Percentiles rank a stretch among this genome's conserved stretches.
phyloP scores from a whole-genome alignment of 2,888 invertebrate genomes.

The Acholoe squamosa region DNA sequence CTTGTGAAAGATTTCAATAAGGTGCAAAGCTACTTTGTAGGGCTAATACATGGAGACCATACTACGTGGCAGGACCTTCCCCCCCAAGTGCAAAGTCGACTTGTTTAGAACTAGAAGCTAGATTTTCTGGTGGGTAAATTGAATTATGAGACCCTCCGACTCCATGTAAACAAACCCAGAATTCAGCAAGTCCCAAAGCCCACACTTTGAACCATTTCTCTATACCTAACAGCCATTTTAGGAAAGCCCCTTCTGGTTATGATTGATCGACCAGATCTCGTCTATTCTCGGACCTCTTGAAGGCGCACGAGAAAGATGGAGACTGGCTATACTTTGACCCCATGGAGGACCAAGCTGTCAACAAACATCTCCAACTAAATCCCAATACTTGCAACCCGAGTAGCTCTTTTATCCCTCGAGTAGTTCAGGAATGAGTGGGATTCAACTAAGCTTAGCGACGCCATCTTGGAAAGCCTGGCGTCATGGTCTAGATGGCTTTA shows the following conservation, averaged over 20 bases:
- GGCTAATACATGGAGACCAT: no score
- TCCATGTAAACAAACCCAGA: background rate
- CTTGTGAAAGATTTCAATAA: no score
- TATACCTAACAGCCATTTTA: background rate
- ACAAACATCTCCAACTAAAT: background rate
- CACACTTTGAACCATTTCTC: background rate
- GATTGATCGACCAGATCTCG: background rate
- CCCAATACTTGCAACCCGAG: background rate
- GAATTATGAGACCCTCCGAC: background rate
- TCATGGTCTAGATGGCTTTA: background rate
- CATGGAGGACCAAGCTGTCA: background rate
- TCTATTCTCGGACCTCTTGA: background rate
- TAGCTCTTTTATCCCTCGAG: background rate
- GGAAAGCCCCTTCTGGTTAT: no score
- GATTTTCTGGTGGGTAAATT: background rate
- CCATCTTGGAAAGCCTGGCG: background rate
- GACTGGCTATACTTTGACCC: background rate
- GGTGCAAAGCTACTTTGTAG: no score
- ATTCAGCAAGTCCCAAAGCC: background rate
- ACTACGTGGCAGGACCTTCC: no score
- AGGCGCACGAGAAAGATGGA: background rate
- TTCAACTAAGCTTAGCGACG: background rate
- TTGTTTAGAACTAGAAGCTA: no score
- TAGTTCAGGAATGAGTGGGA: background rate
- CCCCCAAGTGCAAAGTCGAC: no score